Base-by-base conservation (phyloP, 2,797 vertebrate genomes). In the Odontamblyopus rebecca region DNA sequence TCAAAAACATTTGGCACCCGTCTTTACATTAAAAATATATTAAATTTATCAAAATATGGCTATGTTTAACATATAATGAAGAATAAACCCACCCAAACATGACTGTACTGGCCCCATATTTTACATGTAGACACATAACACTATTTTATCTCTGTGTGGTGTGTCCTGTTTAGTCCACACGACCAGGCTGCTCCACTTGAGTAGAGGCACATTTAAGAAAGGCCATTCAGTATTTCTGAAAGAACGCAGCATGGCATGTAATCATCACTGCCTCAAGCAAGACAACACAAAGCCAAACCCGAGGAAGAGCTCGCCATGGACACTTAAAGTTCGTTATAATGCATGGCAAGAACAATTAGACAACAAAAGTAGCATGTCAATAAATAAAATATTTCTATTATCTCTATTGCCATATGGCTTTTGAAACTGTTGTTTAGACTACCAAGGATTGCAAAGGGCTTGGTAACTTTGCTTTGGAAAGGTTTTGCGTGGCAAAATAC, bases 121-220 rank as follows among this genome's bases (percentile, higher is more conserved):
- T 64, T 70, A 82, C 69, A 78, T 71, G 74, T 77, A 70, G 67
- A 74, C 64, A 72, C 62, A 41, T 84, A 73, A 78, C n/a, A 61
- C 13, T 59, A 65, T 76, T 75, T 67, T 41, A 66, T 71, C 9
- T 72, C 27, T 74, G 77, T 62, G 75, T 23, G 44, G 48, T 35
- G 65, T 80, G 51, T 82, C 76, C 71, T 78, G 32, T 78, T 76
- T 44, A 65, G 53, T 82, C 78, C 69, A 77, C 76, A 75, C 73
- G 72, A 88, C 84, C 64, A 82, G 41, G 32, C 32, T 83, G 82
- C 86, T 91, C 83, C 89, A 80, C 82, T 88, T 83, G 85, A 88
- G 88, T 87, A 94, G 93, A 94, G 93, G 93, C 93, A 94, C 91
- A 79, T 91, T 82, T 91, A 74, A 79, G 90, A 93, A 95, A 94